A percentile compares a stretch with the other conserved stretches of the same genome.
Conservation (phyloP, 2,797 vertebrate genomes). For the Galago senegalensis region DNA sequence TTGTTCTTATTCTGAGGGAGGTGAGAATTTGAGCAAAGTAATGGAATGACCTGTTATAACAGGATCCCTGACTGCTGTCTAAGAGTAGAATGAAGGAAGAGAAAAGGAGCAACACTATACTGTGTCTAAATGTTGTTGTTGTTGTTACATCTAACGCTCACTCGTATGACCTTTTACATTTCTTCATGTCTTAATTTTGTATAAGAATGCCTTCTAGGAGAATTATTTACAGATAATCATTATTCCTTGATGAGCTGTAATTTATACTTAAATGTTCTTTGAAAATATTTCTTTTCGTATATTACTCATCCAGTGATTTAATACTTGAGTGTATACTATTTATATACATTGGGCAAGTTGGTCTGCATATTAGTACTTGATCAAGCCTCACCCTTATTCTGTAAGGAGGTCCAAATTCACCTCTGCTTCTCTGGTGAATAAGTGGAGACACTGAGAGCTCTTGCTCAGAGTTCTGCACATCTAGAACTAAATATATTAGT, state of each 20-base stretch:
- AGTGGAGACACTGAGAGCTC: neutral
- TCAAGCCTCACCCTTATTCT: neutral
- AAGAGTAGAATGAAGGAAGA: neutral
- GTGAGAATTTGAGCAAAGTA: neutral
- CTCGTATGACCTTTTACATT: neutral
- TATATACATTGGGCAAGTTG: neutral
- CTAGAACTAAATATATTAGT: neutral
- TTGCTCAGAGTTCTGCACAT: neutral
- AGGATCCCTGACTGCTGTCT: neutral
- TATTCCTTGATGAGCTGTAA: constrained; percentile 3
- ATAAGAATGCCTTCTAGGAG: neutral
- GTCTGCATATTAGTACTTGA: neutral
- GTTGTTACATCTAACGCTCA: neutral
- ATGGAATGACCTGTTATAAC: neutral
- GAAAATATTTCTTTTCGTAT: neutral
- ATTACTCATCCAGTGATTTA: neutral
- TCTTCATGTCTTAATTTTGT: constrained; percentile 15
- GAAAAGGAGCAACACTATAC: neutral
- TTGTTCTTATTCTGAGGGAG: constrained; percentile 18
- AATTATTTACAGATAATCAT: neutral
- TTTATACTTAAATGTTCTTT: neutral
- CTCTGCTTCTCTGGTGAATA: neutral
- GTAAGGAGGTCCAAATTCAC: neutral
- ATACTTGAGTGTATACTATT: neutral
- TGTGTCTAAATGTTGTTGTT: neutral